These are phyloP conservation scores for Ceratoteleas bidentatus DNA, from an alignment of 1,140 invertebrate genomes.

Conservation along the genomic window DNA sequence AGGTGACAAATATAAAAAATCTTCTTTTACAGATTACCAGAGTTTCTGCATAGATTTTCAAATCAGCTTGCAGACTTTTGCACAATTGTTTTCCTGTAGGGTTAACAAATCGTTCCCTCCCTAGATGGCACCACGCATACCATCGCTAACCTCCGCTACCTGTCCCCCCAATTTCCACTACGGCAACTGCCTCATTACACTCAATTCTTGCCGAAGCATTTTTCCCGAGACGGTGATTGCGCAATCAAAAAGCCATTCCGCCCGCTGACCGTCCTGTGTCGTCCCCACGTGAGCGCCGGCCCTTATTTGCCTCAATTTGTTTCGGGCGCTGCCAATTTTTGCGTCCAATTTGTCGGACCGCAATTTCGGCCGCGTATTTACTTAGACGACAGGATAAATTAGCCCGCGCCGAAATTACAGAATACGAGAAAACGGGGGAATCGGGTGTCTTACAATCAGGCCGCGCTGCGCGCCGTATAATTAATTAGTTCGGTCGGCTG, in stretches of 20 bases:
- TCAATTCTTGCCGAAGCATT: too few relatives aligned
- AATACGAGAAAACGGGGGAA: constrained; percentile 38
- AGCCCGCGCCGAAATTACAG: constrained; percentile 39
- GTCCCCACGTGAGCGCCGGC: constrained; percentile 10
- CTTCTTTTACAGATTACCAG: too few relatives aligned
- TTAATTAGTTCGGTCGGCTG: constrained; percentile 62
- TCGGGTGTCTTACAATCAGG: constrained; percentile 36
- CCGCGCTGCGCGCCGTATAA: constrained; percentile 40
- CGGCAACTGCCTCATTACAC: too few relatives aligned
- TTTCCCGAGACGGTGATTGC: too few relatives aligned
- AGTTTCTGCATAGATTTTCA: too few relatives aligned
- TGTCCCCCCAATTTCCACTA: too few relatives aligned
- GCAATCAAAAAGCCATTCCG: constrained; percentile 18
- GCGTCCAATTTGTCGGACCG: constrained; percentile 17
- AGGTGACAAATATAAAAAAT: too few relatives aligned
- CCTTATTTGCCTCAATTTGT: constrained; percentile 39
- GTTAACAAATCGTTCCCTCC: too few relatives aligned
- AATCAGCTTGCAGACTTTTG: too few relatives aligned
- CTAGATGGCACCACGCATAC: too few relatives aligned
- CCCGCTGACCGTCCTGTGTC: neutral
- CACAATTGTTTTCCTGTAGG: too few relatives aligned
- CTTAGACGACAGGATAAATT: constrained; percentile 23
- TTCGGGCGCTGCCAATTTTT: constrained; percentile 21
- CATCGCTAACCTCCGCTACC: too few relatives aligned
- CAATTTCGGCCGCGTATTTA: constrained; percentile 34